phyloP scores from a whole-genome alignment of 2,113 vertebrate genomes.

The Malurus cyaneus region DNA sequence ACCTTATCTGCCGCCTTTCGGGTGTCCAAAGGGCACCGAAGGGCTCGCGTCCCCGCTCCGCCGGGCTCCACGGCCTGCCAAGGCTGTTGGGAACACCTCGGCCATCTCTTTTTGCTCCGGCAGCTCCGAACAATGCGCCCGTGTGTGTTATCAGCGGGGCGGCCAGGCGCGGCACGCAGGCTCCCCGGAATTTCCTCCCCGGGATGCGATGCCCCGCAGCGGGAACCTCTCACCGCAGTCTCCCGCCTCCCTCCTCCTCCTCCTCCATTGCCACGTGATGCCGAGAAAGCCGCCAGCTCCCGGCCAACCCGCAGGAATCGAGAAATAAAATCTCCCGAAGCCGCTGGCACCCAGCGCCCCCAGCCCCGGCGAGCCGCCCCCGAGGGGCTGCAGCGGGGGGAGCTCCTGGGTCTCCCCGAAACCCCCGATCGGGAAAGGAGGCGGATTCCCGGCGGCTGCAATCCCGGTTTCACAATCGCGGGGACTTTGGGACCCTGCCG shows the following conservation, averaged over 20 bases:
- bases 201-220: not conserved
- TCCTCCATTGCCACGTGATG: not conserved
- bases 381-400: not conserved
- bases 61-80: not conserved
- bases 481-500: not conserved
- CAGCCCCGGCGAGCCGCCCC: accelerated
- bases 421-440: not conserved
- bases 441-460: not conserved
- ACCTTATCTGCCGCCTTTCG: not conserved
- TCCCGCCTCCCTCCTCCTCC: not conserved
- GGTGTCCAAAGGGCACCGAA: not conserved
- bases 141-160: not conserved
- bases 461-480: not conserved
- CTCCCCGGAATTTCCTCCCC: not conserved
- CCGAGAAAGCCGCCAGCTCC: not conserved
- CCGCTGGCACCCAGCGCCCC: accelerated
- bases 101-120: accelerated
- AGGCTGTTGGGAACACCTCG: not conserved
- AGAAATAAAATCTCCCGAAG: not conserved
- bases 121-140: not conserved
- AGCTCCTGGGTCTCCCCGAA: not conserved
- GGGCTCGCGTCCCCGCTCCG: not conserved
- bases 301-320: not conserved
- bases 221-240: not conserved
- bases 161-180: not conserved